These are phyloP conservation scores for Rhombomys opimus DNA, from an alignment of 2,113 vertebrate species.

Conservation along the genomic window DNA sequence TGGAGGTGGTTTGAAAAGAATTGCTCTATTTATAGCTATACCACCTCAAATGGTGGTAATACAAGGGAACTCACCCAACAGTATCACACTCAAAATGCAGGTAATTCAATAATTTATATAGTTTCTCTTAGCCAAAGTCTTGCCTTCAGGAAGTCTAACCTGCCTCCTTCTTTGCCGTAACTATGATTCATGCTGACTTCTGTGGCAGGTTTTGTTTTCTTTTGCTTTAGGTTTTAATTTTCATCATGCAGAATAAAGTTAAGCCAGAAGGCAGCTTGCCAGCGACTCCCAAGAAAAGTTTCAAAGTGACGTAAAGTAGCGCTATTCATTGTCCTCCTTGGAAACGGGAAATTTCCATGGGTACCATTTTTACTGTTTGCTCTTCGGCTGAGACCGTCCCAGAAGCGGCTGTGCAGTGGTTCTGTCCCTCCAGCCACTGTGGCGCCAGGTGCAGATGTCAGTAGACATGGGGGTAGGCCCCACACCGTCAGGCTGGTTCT, in stretches of 20 bases:
- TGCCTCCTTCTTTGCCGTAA: conserved; percentile 7
- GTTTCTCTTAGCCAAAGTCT: conserved; percentile 42
- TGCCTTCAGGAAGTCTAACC: neutral
- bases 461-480: neutral
- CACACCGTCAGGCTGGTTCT: neutral
- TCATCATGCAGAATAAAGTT: neutral
- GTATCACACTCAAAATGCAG: conserved; percentile 1
- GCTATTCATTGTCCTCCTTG: conserved; percentile 17
- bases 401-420: neutral
- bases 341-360: conserved; percentile 46
- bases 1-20: conserved; percentile 7
- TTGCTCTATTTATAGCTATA: neutral
- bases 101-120: conserved; percentile 19
- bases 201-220: neutral
- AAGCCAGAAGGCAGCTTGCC: neutral
- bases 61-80: neutral
- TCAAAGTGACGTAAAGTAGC: conserved; percentile 12
- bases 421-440: neutral
- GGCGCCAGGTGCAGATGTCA: neutral
- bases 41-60: neutral
- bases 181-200: conserved; percentile 44
- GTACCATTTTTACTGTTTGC: neutral
- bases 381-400: neutral
- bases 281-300: neutral
- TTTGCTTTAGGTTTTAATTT: neutral